Evolutionary conservation across 2,797 vertebrate genomes (phyloP), one percentile per base, ranked within the genome.

Genomic region (Pterois miles): DNA sequence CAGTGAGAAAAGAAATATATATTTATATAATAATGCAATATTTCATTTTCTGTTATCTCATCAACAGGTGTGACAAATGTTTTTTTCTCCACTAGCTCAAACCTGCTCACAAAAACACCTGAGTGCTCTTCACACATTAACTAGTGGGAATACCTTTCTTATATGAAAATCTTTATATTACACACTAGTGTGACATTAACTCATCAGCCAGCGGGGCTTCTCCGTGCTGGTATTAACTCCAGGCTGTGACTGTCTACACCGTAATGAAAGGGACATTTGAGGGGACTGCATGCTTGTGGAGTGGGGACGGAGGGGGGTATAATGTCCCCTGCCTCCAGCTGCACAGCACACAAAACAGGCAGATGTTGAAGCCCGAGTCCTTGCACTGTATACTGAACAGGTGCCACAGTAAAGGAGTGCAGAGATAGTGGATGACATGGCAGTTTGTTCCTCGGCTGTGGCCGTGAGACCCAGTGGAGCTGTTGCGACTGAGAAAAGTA

Each of bases 261-360:
- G 71, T 86, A 84, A 89, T 80, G 66, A 92, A 71, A 29, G 59
- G 48, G 56, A 65, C 71, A 86, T 83, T 78, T 83, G 25, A 78
- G 57, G 34, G 33, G 43, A 66, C 29, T 58, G 70, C 53, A 82
- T 77, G 59, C 78, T 74, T 48, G 65, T n/a, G 13, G 33, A 66
- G 50, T 65, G 20, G 13, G 18, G 16, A 54, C 14, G 14, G 34
- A 46, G n/a, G 43, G 46, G 48, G 43, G 56, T 67, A 65, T 59
- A 67, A 67, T 67, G 68, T 58, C 68, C 31, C 31, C 20, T 36
- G 62, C 75, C 57, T 54, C 74, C 11, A 83, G 72, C 74, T 72
- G 68, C 46, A 56, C n/a, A 67, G 58, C 6, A 22, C 66, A 54
- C 11, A 5, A 68, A 57, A 48, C 34, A 74, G 65, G 46, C 57